Percentiles rank a stretch among this genome's conserved stretches.
Conservation (phyloP, 2,888 invertebrate species). For the Yponomeuta sedellus region DNA sequence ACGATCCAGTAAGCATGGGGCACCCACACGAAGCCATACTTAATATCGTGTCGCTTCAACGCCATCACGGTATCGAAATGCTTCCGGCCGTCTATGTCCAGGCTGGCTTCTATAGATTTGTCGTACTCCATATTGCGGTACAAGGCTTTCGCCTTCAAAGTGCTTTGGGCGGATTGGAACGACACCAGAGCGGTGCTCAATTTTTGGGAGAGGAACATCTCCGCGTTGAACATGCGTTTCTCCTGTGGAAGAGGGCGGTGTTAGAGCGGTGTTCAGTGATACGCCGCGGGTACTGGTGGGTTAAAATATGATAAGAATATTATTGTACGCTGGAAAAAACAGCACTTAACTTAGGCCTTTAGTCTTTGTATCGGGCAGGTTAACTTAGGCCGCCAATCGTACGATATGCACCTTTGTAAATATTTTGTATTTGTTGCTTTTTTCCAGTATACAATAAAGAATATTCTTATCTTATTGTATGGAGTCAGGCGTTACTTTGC, state of each 20-base stretch:
- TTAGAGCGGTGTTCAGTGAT: not conserved
- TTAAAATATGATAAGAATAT: too few species aligned
- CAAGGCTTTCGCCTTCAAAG: conserved; percentile 81
- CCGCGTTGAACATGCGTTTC: conserved; percentile 67
- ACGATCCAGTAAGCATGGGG: conserved; percentile 84
- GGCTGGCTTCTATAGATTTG: conserved; percentile 80
- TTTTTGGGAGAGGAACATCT: conserved; percentile 51
- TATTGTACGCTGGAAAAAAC: too few species aligned
- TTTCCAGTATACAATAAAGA: too few species aligned
- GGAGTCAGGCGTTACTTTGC: too few species aligned
- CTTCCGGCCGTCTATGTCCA: conserved; percentile 84
- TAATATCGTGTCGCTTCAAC: conserved; percentile 73
- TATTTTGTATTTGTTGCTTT: too few species aligned
- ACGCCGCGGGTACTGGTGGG: not conserved
- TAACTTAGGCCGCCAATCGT: too few species aligned
- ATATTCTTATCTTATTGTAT: too few species aligned
- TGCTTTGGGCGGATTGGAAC: conserved; percentile 81
- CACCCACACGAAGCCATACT: conserved; percentile 81
- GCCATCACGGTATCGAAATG: conserved; percentile 81
- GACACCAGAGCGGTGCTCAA: conserved; percentile 71
- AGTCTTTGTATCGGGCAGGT: too few species aligned
- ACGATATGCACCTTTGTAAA: too few species aligned
- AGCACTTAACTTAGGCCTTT: too few species aligned
- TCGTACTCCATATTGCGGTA: conserved; percentile 83
- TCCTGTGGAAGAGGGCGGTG: conserved; percentile 38